Evolutionary conservation across 2,113 vertebrate genomes (phyloP).

Genomic region (Esox niger): DNA sequence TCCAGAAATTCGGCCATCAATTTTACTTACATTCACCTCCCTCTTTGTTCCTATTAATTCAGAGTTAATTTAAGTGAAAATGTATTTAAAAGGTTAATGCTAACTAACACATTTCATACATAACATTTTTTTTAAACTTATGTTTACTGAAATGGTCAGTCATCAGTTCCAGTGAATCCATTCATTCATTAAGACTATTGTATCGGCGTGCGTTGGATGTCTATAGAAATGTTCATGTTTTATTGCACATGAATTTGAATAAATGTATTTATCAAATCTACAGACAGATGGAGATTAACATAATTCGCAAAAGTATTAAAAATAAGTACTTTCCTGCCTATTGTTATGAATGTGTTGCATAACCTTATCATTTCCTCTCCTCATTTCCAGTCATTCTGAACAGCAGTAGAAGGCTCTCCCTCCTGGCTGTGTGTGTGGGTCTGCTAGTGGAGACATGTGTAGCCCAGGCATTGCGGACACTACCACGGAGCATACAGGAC

Average conservation of each 20-base stretch:
- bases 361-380: not conserved
- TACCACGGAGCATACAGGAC: constrained; percentile 66
- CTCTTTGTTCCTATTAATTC: no score
- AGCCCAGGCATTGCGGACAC: constrained; percentile 69
- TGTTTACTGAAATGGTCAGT: no score
- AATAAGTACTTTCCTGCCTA: not conserved
- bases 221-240: no score
- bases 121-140: no score
- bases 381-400: constrained; percentile 83
- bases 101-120: no score
- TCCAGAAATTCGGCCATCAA: not conserved
- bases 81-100: no score
- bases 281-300: not conserved
- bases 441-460: constrained; percentile 79
- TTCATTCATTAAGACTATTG: no score
- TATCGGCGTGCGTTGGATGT: no score
- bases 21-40: no score
- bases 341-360: not conserved
- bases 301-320: not conserved
- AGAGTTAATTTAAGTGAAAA: no score
- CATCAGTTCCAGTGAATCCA: no score
- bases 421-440: constrained; percentile 78
- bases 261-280: not conserved
- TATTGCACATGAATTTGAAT: no score
- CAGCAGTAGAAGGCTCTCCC: constrained; percentile 75